A percentile compares a stretch with the other conserved stretches of the same genome.
phyloP scores from a whole-genome alignment of 1,140 invertebrate species.

The Polypedilum vanderplanki region DNA sequence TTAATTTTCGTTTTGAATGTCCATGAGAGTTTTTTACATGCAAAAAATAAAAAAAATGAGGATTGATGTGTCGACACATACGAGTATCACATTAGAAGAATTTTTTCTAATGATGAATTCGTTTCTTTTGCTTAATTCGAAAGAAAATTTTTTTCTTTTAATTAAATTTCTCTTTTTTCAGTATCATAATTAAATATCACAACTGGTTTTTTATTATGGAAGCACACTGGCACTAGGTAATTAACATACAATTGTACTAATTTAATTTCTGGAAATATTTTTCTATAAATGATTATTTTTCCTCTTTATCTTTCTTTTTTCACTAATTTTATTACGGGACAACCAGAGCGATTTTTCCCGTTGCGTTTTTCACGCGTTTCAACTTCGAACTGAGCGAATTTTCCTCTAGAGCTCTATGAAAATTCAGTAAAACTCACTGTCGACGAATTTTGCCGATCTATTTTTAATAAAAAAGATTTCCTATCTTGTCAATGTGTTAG shows the following conservation, averaged over 20 bases:
- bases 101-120: constrained; percentile 18
- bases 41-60: background rate
- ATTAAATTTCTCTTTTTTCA: constrained; percentile 14
- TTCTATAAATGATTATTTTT: background rate
- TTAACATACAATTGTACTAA: constrained; percentile 1
- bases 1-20: constrained; percentile 19
- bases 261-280: background rate
- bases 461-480: constrained; percentile 24
- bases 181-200: constrained; percentile 19
- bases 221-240: background rate
- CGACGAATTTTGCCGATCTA: constrained; percentile 20
- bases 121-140: background rate
- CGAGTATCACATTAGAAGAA: constrained; percentile 4
- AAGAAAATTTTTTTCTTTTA: background rate
- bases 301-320: background rate
- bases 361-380: constrained; percentile 27
- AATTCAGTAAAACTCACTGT: constrained; percentile 6
- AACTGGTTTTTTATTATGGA: background rate
- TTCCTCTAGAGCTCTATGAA: background rate
- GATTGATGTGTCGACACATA: background rate
- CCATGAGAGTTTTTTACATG: background rate
- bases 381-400: constrained; percentile 23
- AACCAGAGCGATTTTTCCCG: background rate
- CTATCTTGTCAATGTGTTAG: background rate
- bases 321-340: constrained; percentile 19